Conservation (phyloP, 2,113 vertebrate species). For the Colinus virginianus region DNA sequence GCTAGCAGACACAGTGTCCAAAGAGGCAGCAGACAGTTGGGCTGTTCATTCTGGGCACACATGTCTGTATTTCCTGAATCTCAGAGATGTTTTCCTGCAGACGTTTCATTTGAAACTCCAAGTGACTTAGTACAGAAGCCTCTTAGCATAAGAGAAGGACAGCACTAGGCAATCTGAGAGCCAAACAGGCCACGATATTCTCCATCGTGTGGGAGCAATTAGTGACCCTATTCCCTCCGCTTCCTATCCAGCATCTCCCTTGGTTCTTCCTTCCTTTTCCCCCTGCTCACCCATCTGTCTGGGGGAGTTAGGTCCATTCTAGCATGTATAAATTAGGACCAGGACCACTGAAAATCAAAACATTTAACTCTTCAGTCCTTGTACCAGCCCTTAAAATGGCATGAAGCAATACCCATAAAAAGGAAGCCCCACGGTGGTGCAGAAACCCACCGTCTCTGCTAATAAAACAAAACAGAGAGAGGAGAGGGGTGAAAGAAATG, state of each 20-base stretch:
- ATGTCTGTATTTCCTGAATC: background rate
- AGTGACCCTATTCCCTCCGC: background rate
- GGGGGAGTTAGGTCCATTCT: background rate
- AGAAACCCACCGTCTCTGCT: background rate
- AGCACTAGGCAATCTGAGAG: accelerated
- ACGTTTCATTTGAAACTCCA: background rate
- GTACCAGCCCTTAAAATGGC: background rate
- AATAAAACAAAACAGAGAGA: background rate
- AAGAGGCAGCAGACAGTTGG: background rate
- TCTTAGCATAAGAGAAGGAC: background rate
- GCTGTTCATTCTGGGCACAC: background rate
- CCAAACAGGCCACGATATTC: accelerated
- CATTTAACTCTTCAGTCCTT: background rate
- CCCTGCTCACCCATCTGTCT: background rate
- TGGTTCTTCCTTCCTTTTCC: background rate
- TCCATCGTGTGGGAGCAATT: accelerated
- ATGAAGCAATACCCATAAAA: background rate
- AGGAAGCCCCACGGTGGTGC: background rate
- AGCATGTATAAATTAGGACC: background rate
- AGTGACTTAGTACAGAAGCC: background rate
- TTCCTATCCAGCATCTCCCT: background rate
- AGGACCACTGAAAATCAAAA: background rate
- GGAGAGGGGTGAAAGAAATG: background rate
- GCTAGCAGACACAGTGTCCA: background rate
- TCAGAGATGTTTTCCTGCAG: background rate